Evolutionary conservation across 1,140 invertebrate species (phyloP), one percentile per base, ranked within the genome.

Genomic region (Wasmannia auropunctata): DNA sequence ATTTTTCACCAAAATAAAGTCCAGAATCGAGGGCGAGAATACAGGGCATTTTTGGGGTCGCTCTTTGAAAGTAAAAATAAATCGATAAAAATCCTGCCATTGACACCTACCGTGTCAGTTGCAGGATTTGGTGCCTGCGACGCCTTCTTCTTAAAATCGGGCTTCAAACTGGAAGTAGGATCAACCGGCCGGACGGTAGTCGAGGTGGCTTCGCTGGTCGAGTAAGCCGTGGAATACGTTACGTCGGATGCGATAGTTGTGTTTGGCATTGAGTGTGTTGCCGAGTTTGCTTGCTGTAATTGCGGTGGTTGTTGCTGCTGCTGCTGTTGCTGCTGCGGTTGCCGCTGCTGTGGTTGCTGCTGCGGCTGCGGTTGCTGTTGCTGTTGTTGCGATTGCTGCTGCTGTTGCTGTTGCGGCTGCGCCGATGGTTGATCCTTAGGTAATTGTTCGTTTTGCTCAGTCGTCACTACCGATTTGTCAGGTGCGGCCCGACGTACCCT

Each of bases 101-200:
- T 70, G 28, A 65, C 31, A 79, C 63, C 11, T 70, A 89, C 88
- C 54, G 77, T 54, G 11, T 74, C 51, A 40, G 43, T 83, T 3
- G 63, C 40, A 25, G 63, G 63, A 28, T 86, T 91, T 14, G 91
- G 67, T 25, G 90, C 86, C 25, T 88, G 75, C 0, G 91, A 90
- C 8, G 80, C 28, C 14, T 60, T 65, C 16, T 77, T 46, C 4
- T 72, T 85, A 6, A 37, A 46, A 10, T 79, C 56, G 2, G 34
- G 54, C 51, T 72, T 70, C 1, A 11, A 16, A 4, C 31, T 34
- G 1, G 69, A 34, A 34, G 31, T n/a, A 51, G 51, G 11, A 37
- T 37, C 51, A 6, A n/a, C 0, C 4, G 51, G n/a, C 14, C 51
- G 70, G 0, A 62, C 46, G n/a, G 49, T 49, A 16, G 72, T 65